Evolutionary conservation across 2,888 invertebrate species (phyloP).

Genomic region (Tubulanus polymorphus): DNA sequence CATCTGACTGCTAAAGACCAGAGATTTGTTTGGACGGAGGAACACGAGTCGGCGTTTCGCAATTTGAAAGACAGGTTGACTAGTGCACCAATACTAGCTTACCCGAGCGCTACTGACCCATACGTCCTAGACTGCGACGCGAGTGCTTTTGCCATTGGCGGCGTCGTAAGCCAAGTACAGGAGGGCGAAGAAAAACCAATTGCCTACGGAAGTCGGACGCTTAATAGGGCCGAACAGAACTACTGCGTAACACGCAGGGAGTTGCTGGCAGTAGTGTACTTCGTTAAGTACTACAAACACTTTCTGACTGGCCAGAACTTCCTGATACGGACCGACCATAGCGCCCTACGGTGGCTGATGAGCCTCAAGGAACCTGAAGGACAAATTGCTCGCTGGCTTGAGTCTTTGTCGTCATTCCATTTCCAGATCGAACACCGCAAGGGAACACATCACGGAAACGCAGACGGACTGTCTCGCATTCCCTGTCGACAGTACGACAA

Average conservation of each 20-base stretch:
- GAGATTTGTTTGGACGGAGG: conserved; percentile 8
- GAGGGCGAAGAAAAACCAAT: conserved; percentile 8
- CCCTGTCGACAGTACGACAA: too few species aligned
- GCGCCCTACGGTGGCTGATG: conserved; percentile 17
- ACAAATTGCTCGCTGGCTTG: conserved; percentile 19
- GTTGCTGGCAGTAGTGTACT: conserved; percentile 3
- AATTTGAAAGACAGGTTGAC: not conserved
- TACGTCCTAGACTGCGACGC: conserved; percentile 4
- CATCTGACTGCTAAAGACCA: conserved; percentile 3
- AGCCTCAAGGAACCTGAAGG: conserved; percentile 19
- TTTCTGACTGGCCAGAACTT: conserved; percentile 13
- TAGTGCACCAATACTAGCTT: conserved; percentile 8
- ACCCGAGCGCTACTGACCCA: conserved; percentile 1
- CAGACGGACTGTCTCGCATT: conserved; percentile 20
- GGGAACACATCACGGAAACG: conserved; percentile 19
- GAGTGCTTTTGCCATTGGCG: conserved; percentile 3
- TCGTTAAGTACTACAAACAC: conserved; percentile 5
- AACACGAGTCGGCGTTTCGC: not conserved
- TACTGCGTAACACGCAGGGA: conserved; percentile 12
- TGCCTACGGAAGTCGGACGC: conserved; percentile 5
- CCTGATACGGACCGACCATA: conserved; percentile 14
- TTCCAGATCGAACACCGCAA: conserved; percentile 18
- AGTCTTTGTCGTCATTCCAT: conserved; percentile 14
- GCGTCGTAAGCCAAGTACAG: conserved; percentile 8
- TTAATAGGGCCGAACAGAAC: conserved; percentile 1